Conservation (phyloP, 2,888 invertebrate genomes). For the Folsomia manolachei region DNA sequence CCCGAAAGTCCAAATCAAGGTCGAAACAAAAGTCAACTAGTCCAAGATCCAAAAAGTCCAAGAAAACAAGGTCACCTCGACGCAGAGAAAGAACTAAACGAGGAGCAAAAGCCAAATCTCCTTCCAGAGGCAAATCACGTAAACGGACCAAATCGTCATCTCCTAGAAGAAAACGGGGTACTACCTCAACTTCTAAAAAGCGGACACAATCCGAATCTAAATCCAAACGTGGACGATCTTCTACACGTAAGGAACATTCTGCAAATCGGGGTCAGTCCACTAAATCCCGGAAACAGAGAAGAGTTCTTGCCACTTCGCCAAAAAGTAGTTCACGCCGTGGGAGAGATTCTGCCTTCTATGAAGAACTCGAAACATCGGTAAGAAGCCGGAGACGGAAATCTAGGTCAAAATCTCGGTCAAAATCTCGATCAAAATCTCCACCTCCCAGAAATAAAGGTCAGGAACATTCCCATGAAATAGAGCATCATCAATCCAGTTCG, state of each 20-base stretch:
- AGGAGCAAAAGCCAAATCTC: neutral
- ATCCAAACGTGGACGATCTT: too few species aligned
- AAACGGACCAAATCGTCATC: neutral
- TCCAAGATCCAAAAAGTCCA: neutral
- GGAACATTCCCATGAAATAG: too few species aligned
- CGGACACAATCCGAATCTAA: neutral
- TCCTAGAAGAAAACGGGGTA: neutral
- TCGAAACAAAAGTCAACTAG: too few species aligned
- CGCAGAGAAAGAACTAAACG: neutral
- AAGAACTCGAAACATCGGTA: too few species aligned
- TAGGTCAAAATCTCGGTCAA: neutral
- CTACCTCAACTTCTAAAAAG: neutral
- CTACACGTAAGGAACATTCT: neutral
- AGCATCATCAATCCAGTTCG: too few species aligned
- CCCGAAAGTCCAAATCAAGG: too few species aligned
- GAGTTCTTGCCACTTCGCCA: too few species aligned
- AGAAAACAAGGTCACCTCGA: neutral
- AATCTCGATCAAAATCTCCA: neutral
- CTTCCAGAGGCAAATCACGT: neutral
- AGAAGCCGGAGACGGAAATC: too few species aligned
- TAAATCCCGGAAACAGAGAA: neutral
- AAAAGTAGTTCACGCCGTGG: too few species aligned
- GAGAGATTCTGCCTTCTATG: too few species aligned
- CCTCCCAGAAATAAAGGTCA: too few species aligned
- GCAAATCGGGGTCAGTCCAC: neutral